Evolutionary conservation across 2,888 invertebrate species (phyloP).

Genomic region (Synergus itoensis): DNA sequence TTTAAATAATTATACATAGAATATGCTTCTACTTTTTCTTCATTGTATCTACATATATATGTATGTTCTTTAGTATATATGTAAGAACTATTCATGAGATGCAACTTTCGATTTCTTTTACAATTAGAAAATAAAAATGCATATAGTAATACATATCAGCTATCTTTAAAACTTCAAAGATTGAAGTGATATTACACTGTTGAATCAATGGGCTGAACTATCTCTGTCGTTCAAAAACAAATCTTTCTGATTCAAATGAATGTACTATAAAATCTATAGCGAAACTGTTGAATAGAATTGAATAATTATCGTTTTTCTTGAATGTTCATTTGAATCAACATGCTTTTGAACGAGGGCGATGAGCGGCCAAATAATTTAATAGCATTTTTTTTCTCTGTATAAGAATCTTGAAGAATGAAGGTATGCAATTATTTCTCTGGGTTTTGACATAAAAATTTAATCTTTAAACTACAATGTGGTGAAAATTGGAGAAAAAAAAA

Average conservation of each 20-base stretch:
- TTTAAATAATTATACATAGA: not conserved
- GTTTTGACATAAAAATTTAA: not conserved
- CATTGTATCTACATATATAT: no score
- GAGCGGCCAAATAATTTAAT: no score
- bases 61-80: no score
- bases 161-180: no score
- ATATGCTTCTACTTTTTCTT: not conserved
- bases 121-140: no score
- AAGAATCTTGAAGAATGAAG: not conserved
- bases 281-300: not conserved
- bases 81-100: no score
- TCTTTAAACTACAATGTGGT: not conserved
- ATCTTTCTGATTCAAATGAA: not conserved
- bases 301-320: not conserved
- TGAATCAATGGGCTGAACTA: no score
- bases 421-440: not conserved
- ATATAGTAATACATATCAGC: no score
- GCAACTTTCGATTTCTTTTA: no score
- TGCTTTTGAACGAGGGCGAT: no score
- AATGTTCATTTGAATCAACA: not conserved
- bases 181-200: no score
- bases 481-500: constrained; percentile 15
- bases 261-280: not conserved
- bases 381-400: not conserved
- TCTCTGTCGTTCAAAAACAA: no score